phyloP scores from a whole-genome alignment of 1,140 invertebrate genomes.

The Pseudomyrmex pallidus region DNA sequence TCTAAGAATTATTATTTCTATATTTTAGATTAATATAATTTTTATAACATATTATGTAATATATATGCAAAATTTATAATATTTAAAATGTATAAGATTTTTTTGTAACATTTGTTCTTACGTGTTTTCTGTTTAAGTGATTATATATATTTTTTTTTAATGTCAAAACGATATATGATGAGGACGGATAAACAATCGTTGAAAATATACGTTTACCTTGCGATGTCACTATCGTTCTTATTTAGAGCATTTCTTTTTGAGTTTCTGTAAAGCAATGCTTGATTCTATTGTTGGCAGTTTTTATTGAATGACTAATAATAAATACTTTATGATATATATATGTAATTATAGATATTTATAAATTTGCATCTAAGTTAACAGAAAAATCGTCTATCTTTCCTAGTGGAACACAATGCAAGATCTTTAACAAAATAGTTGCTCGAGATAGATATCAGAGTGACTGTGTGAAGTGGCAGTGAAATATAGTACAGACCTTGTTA shows the following conservation, averaged over 20 bases:
- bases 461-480: conserved; percentile 77
- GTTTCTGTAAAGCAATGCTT: conserved; percentile 70
- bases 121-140: no score
- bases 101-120: neutral
- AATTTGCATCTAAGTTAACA: conserved; percentile 68
- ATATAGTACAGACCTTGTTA: conserved; percentile 79
- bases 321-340: conserved; percentile 64
- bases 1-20: conserved; percentile 16
- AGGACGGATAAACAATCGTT: conserved; percentile 46
- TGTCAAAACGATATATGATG: neutral
- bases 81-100: neutral
- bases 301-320: conserved; percentile 63
- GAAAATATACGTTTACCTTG: conserved; percentile 66
- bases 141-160: neutral
- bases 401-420: conserved; percentile 74
- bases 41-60: neutral
- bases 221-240: conserved; percentile 57
- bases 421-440: conserved; percentile 64
- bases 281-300: conserved; percentile 69
- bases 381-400: conserved; percentile 67
- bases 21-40: conserved; percentile 3
- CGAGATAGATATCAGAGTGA: conserved; percentile 72
- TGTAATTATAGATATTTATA: conserved; percentile 58
- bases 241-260: conserved; percentile 58
- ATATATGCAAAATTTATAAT: neutral